phyloP scores from a whole-genome alignment of 1,140 invertebrate species.

The Trichonephila clavata region DNA sequence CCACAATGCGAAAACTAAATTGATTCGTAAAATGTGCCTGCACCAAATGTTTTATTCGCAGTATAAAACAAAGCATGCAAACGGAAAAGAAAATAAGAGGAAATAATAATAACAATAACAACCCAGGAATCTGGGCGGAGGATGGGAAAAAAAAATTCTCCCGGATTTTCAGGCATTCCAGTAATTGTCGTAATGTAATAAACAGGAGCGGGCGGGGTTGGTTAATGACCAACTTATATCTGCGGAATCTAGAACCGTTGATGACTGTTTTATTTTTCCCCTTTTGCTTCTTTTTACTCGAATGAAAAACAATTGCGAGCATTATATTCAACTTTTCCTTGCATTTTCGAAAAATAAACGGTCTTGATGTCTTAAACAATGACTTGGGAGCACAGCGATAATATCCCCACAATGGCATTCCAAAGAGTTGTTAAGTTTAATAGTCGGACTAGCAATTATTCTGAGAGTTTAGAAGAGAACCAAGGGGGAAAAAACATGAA shows the following conservation, averaged over 20 bases:
- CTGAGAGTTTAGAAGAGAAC: slow-evolving; percentile 57
- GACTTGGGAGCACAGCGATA: slow-evolving; percentile 66
- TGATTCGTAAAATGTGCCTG: slow-evolving; percentile 76
- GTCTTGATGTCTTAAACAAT: slow-evolving; percentile 76
- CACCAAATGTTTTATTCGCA: slow-evolving; percentile 73
- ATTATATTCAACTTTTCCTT: slow-evolving; percentile 76
- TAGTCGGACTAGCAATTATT: slow-evolving; percentile 75
- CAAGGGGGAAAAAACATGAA: slow-evolving; percentile 54
- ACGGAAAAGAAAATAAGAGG: slow-evolving; percentile 34
- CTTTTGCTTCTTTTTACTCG: slow-evolving; percentile 56
- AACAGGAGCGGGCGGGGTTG: slow-evolving; percentile 69
- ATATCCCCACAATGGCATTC: slow-evolving; percentile 75
- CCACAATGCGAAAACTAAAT: slow-evolving; percentile 72
- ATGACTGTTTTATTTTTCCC: slow-evolving; percentile 72
- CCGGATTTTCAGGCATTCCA: slow-evolving; percentile 72
- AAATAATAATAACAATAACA: slow-evolving; percentile 73
- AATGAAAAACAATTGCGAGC: slow-evolving; percentile 75
- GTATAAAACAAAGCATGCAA: slow-evolving; percentile 73
- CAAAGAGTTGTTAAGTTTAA: slow-evolving; percentile 76
- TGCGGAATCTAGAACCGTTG: slow-evolving; percentile 73
- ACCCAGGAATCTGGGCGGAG: slow-evolving; percentile 57
- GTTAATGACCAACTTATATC: slow-evolving; percentile 76
- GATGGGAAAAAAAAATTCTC: slow-evolving; percentile 49
- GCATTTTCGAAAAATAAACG: slow-evolving; percentile 76
- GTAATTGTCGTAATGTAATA: slow-evolving; percentile 77